Evolutionary conservation across 2,113 vertebrate genomes (phyloP).

Genomic region (Copsychus sechellarum): DNA sequence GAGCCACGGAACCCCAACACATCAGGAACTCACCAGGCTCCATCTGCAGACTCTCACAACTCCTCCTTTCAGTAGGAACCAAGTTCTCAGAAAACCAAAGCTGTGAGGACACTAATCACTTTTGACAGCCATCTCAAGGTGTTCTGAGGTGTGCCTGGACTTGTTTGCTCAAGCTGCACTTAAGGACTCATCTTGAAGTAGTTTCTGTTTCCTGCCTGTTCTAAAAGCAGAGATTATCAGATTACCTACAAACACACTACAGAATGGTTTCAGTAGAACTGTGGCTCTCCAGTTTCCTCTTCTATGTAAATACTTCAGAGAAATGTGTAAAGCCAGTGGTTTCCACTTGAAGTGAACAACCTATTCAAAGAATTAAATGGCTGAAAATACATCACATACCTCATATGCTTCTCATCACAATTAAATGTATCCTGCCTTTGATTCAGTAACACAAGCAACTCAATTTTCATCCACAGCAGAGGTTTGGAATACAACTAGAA

Average conservation of each 20-base stretch:
- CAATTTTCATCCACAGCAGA: neutral
- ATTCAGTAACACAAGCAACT: neutral
- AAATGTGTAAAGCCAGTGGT: neutral
- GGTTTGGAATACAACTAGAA: neutral
- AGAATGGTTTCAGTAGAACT: neutral
- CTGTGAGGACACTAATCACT: neutral
- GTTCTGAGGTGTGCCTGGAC: neutral
- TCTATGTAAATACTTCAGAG: neutral
- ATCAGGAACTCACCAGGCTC: neutral
- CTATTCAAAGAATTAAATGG: neutral
- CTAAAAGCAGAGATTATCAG: neutral
- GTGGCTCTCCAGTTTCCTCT: neutral
- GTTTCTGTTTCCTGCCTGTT: neutral
- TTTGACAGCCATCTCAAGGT: neutral
- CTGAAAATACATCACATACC: neutral
- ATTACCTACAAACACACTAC: neutral
- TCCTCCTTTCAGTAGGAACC: neutral
- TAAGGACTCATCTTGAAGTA: neutral
- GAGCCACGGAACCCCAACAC: fast-evolving
- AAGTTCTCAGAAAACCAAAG: neutral
- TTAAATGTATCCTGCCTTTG: neutral
- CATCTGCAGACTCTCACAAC: neutral
- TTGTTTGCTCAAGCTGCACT: neutral
- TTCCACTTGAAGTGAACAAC: neutral
- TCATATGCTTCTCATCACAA: neutral